Evolutionary conservation across 2,113 vertebrate species (phyloP), one percentile per base, ranked within the genome.

Genomic region (Burhinus oedicnemus): DNA sequence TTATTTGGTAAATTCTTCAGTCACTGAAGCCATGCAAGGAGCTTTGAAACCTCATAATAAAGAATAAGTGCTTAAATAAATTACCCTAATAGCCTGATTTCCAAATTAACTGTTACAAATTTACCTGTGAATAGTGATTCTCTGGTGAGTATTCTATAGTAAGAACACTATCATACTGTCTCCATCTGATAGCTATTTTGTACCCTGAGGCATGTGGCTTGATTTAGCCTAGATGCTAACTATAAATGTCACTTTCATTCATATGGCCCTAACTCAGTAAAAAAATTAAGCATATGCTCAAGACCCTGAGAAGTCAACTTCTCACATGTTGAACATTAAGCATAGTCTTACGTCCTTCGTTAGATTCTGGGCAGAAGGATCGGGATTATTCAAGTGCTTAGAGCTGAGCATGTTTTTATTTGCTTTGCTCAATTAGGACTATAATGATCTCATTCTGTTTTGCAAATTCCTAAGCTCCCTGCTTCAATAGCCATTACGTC

Each of bases 171-270:
- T 40, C 64, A 32, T 71, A 34, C 69, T 54, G 36, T 51, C 57
- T 95, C 74, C 87, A 89, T 93, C 90, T 94, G 89, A 97, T 61
- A 87, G 81, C 58, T 84, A 74, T 92, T 93, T 85, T 61, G 61
- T 91, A 87, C 91, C 83, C 94, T 42, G 45, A 87, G 75, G 89
- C 95, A 91, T 51, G 78, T 87, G 89, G 89, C 93, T 95, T 89
- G 89, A 95, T 95, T 95, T 94, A 95, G 93, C 70, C 54, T 49
- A 92, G 83, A 94, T 7, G 6, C 87, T 95, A 94, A 97, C 87
- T 87, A 92, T 81, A 91, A 91, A 97, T 89, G 91, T 92, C 77
- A 77, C 97, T 95, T 93, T 88, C 94, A 95, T 94, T 96, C 83
- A 70, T 79, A 79, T 60, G 65, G 81, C 40, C 74, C 66, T 89